Base-by-base conservation (phyloP, 1,140 invertebrate species). In the Drosophila kanapiae region DNA sequence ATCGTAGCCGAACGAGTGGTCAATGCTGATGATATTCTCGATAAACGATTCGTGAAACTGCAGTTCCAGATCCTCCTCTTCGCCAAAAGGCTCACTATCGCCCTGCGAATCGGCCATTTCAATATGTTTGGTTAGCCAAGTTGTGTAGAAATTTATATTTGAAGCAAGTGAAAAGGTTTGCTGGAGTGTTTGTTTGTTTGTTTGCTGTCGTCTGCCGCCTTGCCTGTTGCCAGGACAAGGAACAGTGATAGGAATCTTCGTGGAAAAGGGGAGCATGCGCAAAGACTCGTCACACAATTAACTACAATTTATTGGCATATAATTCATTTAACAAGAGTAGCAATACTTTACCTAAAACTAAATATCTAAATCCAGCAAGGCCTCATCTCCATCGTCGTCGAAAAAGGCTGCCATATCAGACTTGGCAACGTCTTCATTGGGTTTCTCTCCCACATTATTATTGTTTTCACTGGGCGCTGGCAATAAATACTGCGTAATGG, bases 1-100 rank as follows among this genome's bases (percentile, higher is more conserved):
- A 87, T 98, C 95, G 86, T 98, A 98, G n/a, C 97, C 97, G 93
- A 96, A 98, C 0, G 97, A 98, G 94, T 97, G 94, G 79, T 83
- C 75, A n/a, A 92, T 65, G 16, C 38, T 64, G 8, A 92, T 60
- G 27, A 92, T 83, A 1, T 86, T 75, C 0, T 57, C 53, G 4
- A 53, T 27, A 42, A 92, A 92, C 10, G 91, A 79, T 13, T 68
- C 42, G 13, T 70, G 62, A 9, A 37, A 31, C 3, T 81, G 75
- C 6, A 75, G 57, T 0, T 23, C 16, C 13, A 37, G 4, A 2
- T 56, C 78, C 68, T 90, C 85, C 54, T 86, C 82, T 33, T 85
- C 76, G 18, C 48, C 81, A 18, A 83, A 42, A 0, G 47, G 9
- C 3, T 75, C 71, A 23, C 27, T 63, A 13, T 57, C 62, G 18